Evolutionary conservation across 1,140 invertebrate genomes (phyloP), one percentile per base, ranked within the genome.

Genomic region (Papilio aristodemus): DNA sequence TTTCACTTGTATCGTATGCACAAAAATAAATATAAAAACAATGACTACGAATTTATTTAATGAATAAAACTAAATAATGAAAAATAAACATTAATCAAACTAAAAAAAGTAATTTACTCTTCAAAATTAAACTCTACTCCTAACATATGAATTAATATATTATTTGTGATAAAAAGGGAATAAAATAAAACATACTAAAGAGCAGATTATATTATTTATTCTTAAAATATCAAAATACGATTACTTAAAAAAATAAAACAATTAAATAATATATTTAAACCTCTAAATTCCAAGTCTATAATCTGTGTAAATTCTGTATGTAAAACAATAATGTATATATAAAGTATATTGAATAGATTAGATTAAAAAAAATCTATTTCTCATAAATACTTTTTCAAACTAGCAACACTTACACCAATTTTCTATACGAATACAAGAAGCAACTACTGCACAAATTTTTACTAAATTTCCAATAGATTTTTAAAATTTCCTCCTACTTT

Each of bases 171-270:
- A 32, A 5, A 25, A n/a, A 13, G 37, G 22, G 71, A 71, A 72
- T 73, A 54, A 63, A 70, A 70, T 77, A 73, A 74, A 74, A 75
- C 69, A 71, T 69, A 69, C 58, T 71, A 67, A n/a, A 66, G 58
- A 17, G 63, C 70, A 71, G 62, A 73, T 71, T 72, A 72, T 66
- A 70, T 72, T 50, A 66, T 75, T 75, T 81, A 79, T 72, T 78
- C 80, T 81, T 79, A 78, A 66, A 75, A 76, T 81, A 81, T 76
- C 77, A 81, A 79, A 75, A 78, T 80, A 81, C 78, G 74, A 75
- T 81, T 73, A 68, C 71, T 76, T 80, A 81, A 79, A 81, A n/a
- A 70, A 74, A 77, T 73, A 72, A 72, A 68, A 68, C 69, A 74
- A 78, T 74, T 68, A 81, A 78, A 77, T 78, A 70, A 66, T 66